phyloP scores from a whole-genome alignment of 2,888 invertebrate genomes.

The Limulus polyphemus region DNA sequence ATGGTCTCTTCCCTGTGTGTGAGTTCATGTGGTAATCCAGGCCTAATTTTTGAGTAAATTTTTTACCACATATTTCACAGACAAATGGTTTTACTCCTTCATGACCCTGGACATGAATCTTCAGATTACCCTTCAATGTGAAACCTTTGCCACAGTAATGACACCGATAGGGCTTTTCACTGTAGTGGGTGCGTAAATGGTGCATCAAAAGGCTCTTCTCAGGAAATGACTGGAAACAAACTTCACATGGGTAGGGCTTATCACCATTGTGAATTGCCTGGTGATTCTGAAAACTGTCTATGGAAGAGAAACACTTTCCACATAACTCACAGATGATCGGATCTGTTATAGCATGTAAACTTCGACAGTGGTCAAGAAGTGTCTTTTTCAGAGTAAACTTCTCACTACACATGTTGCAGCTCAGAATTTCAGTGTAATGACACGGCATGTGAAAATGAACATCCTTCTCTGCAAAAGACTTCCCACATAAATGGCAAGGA shows the following conservation, averaged over 20 bases:
- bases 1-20: constrained; percentile 24
- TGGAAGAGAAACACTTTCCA: too few relatives aligned
- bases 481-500: constrained; percentile 21
- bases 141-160: constrained; percentile 22
- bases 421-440: constrained; percentile 19
- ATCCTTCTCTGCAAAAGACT: constrained; percentile 22
- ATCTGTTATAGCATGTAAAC: too few relatives aligned
- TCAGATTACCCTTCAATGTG: constrained; percentile 21
- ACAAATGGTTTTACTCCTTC: constrained; percentile 22
- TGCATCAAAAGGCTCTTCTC: constrained; percentile 7
- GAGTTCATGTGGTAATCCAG: constrained; percentile 25
- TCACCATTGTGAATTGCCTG: too few relatives aligned
- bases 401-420: constrained; percentile 22
- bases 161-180: constrained; percentile 20
- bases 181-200: constrained; percentile 20
- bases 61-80: constrained; percentile 22
- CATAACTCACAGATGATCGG: too few relatives aligned
- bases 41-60: constrained; percentile 22
- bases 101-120: constrained; percentile 21
- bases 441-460: constrained; percentile 21
- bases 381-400: constrained; percentile 10
- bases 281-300: too few relatives aligned
- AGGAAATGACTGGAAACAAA: too few relatives aligned
- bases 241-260: too few relatives aligned
- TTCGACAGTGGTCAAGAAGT: too few relatives aligned